phyloP scores from a whole-genome alignment of 1,140 invertebrate genomes.

The Brachionus angularis region DNA sequence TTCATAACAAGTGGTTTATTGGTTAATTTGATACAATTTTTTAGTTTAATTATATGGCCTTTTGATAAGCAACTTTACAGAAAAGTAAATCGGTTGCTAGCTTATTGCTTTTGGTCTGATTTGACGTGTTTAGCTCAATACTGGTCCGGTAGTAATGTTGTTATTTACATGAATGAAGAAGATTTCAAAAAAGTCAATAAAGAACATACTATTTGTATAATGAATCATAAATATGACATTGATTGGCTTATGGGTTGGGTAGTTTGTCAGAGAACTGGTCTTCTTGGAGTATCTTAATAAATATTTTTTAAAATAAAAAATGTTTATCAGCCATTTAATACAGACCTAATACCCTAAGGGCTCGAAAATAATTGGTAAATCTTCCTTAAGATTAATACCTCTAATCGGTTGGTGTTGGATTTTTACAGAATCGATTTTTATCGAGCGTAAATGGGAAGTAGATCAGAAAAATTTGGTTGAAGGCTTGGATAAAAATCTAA shows the following conservation, averaged over 20 bases:
- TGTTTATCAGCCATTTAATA: background rate
- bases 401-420: constrained; percentile 90
- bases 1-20: constrained; percentile 83
- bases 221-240: constrained; percentile 92
- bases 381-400: constrained; percentile 80
- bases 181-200: constrained; percentile 74
- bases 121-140: constrained; percentile 66
- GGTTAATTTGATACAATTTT: constrained; percentile 66
- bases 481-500: constrained; percentile 71
- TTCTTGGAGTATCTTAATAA: constrained; percentile 17
- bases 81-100: constrained; percentile 83
- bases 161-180: constrained; percentile 73
- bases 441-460: constrained; percentile 83
- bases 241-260: constrained; percentile 89
- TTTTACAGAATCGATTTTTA: constrained; percentile 84
- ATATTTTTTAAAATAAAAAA: constrained; percentile 29
- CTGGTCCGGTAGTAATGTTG: constrained; percentile 75
- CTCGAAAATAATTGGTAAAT: constrained; percentile 90
- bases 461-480: constrained; percentile 73
- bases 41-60: constrained; percentile 51
- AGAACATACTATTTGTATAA: constrained; percentile 80
- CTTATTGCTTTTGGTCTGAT: constrained; percentile 74
- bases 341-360: no score
- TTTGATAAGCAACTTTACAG: constrained; percentile 64
- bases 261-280: constrained; percentile 53